Percentiles rank a stretch among this genome's conserved stretches.
These are phyloP conservation scores for Ceratitis capitata DNA, from an alignment of 1,140 invertebrate genomes.

Conservation along the genomic window DNA sequence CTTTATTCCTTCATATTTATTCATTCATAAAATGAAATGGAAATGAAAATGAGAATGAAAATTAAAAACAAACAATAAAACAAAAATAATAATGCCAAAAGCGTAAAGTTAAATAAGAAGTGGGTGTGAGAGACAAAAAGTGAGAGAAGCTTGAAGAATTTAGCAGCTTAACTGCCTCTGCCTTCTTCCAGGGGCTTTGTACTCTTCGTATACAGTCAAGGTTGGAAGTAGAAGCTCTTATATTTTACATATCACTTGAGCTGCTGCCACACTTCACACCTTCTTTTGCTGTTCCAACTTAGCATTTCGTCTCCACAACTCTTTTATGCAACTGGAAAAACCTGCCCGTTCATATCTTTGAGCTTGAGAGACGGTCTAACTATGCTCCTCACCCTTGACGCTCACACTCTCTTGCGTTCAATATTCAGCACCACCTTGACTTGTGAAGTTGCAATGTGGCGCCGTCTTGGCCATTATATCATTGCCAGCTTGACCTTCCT, in stretches of 20 bases:
- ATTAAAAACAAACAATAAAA: slow-evolving; percentile 17
- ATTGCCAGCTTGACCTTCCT: not conserved
- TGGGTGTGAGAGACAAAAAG: not conserved
- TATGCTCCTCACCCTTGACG: not conserved
- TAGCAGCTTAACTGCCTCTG: too few species aligned
- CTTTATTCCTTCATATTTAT: slow-evolving; percentile 2
- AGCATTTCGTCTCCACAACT: not conserved
- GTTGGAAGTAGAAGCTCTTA: not conserved
- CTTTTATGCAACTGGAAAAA: not conserved
- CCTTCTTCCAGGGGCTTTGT: too few species aligned
- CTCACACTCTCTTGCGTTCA: not conserved
- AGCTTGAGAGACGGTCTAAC: not conserved
- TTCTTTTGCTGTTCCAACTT: not conserved
- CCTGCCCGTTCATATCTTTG: not conserved
- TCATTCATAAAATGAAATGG: not conserved
- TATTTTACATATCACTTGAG: not conserved
- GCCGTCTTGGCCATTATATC: not conserved
- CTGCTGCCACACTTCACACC: not conserved
- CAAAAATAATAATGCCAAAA: not conserved
- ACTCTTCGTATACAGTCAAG: not conserved
- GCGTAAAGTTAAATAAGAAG: not conserved
- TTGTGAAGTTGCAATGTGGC: not conserved
- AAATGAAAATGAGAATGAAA: not conserved
- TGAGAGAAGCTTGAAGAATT: too few species aligned
- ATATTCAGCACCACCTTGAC: too few species aligned